Percentiles rank a stretch among this genome's conserved stretches.
phyloP scores from a whole-genome alignment of 2,888 invertebrate genomes.

The Eristalis intricaria region DNA sequence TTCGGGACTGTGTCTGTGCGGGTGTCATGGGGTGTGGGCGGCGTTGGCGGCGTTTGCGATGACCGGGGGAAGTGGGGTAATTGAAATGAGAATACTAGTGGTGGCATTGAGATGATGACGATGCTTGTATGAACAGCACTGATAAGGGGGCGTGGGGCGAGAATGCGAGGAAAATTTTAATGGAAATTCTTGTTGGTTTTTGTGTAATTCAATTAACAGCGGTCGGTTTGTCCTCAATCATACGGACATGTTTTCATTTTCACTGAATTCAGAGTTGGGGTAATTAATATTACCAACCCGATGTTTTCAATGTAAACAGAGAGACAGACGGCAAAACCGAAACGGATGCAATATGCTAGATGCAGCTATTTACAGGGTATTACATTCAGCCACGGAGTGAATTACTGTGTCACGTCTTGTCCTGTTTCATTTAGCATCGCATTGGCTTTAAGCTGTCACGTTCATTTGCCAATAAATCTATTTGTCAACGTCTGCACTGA shows the following conservation, averaged over 20 bases:
- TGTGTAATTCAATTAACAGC: constrained; percentile 55
- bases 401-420: constrained; percentile 18
- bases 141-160: background rate
- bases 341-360: background rate
- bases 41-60: too few species aligned
- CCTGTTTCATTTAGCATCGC: background rate
- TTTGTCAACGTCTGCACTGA: constrained; percentile 13
- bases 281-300: constrained; percentile 27
- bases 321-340: background rate
- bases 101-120: background rate
- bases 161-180: constrained; percentile 30
- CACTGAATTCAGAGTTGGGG: constrained; percentile 19
- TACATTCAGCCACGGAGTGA: constrained; percentile 11
- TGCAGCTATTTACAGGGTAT: constrained; percentile 39
- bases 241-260: constrained; percentile 46
- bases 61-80: background rate
- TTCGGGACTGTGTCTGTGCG: background rate
- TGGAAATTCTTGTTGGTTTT: constrained; percentile 61
- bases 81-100: constrained; percentile 47
- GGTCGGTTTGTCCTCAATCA: constrained; percentile 49
- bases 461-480: constrained; percentile 9
- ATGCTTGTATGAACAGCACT: constrained; percentile 4
- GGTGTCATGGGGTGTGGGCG: background rate
- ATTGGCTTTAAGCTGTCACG: background rate
- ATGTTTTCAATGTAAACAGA: constrained; percentile 40